Evolutionary conservation across 2,888 invertebrate species (phyloP), one percentile per base, ranked within the genome.

Genomic region (Conistra vaccinii): DNA sequence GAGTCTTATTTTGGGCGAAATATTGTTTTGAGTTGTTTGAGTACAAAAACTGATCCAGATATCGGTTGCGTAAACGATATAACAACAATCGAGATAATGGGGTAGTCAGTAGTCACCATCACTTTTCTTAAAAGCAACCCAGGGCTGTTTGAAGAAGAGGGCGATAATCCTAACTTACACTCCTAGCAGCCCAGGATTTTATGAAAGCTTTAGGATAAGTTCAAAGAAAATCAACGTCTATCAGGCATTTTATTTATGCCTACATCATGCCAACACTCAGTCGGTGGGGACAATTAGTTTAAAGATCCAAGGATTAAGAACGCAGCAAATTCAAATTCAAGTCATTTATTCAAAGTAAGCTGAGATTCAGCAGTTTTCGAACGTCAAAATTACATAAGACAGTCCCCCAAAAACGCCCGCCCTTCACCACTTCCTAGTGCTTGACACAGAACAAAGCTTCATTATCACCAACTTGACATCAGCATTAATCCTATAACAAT

Each of bases 1-100:
- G 35, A 14, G n/a, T n/a, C 9, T 29, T 73, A 48, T 76, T 79
- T 61, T 55, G 7, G n/a, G 5, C 4, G 12, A 14, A 63, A 62
- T 42, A 23, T 48, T 23, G 9, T 9, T 48, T 6, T 48, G 48
- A 48, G 7, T 23, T 2, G 2, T 48, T 6, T 48, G 48, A 48
- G 7, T 23, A 20, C 20, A 48, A n/a, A 35, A 35, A 39, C 12
- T 48, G 3, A 17, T 48, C 2, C 12, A 29, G n/a, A 29, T 58
- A 29, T 29, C 20, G 1, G 3, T n/a, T n/a, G 3, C 7, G 3
- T 29, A 45, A 45, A 35, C 3, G 23, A 17, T 29, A 58, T 5
- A 14, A 7, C 17, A 45, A 45, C 26, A 17, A 45, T 58, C 3
- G 0, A 48, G 23, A 26, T 10, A 23, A 23, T 23, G 1, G 12